Evolutionary conservation across 2,888 invertebrate species (phyloP).

Genomic region (Cephus pygmeus): DNA sequence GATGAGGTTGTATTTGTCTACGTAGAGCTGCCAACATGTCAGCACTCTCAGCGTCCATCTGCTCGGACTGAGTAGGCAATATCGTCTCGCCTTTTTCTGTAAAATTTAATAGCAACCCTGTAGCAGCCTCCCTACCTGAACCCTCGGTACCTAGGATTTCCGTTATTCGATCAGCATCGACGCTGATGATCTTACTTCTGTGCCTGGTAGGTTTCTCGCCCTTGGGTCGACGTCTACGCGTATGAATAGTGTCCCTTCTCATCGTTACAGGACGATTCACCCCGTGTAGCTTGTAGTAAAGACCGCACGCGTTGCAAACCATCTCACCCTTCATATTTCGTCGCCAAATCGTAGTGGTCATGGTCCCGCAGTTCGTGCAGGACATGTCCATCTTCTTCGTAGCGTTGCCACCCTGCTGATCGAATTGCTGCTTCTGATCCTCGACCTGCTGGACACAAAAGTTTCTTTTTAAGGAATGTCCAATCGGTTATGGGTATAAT

Average conservation of each 20-base stretch:
- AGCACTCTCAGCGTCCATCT: slow-evolving; percentile 69
- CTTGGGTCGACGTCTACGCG: slow-evolving; percentile 87
- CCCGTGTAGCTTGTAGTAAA: slow-evolving; percentile 97
- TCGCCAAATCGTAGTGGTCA: slow-evolving; percentile 97
- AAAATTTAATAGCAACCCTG: slow-evolving; percentile 10
- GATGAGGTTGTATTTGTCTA: slow-evolving; percentile 77
- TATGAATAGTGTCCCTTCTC: slow-evolving; percentile 96
- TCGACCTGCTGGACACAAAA: slow-evolving; percentile 42
- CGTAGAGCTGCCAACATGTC: slow-evolving; percentile 78
- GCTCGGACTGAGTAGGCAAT: slow-evolving; percentile 47
- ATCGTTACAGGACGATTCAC: slow-evolving; percentile 93
- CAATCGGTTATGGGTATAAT: background rate
- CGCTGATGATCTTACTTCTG: slow-evolving; percentile 50
- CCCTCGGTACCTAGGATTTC: background rate
- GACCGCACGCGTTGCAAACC: slow-evolving; percentile 98
- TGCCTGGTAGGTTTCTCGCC: slow-evolving; percentile 69
- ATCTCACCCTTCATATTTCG: slow-evolving; percentile 96
- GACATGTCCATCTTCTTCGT: slow-evolving; percentile 78
- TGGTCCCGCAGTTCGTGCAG: slow-evolving; percentile 97
- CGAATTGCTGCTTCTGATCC: slow-evolving; percentile 53
- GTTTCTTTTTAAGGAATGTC: slow-evolving; percentile 3
- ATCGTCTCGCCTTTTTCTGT: slow-evolving; percentile 53
- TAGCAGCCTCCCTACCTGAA: background rate
- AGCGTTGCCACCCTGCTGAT: slow-evolving; percentile 53
- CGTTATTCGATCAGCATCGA: background rate